Base-by-base conservation (phyloP, 2,888 invertebrate genomes). In the Platynereis dumerilii region DNA sequence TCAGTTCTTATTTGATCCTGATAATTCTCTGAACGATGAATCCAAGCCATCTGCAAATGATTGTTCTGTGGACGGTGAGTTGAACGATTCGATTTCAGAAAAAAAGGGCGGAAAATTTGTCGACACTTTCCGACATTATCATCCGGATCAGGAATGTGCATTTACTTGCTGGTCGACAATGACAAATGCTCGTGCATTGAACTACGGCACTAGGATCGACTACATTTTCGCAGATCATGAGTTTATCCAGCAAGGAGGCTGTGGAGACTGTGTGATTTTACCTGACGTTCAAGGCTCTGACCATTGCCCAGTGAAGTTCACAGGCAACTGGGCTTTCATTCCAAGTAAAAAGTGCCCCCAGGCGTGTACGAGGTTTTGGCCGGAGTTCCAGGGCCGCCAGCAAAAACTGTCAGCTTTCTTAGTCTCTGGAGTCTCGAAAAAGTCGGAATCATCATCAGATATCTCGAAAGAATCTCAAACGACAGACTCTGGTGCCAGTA, bases 201-300 rank as follows among this genome's bases (percentile, higher is more conserved):
- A 87, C 75, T 87, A 83, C 72, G 87, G 87, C 3, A 80, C 84
- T 7, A 75, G 87, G 39, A 82, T 87, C 34, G 87, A 87, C 75
- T 87, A 87, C 71, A 84, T 87, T 28, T 71, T 87, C 27, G 75
- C 78, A 3, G 82, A 85, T 69, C 65, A 66, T 26, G 55, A 24
- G 26, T 55, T 26, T 20, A 64, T 57, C 2, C 7, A 34, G 5
- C 34, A 34, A 34, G 34, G 34, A 20, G 52, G n/a, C 52, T n/a
- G n/a, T n/a, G 24, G 3, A 34, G 77, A 78, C 58, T 83, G 83
- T 64, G 65, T 63, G 26, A 75, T 81, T 22, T 69, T 79, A 73
- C 69, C 75, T 3, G 79, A 81, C 3, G 72, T 81, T 10, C 74
- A 79, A 61, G 87, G 87, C 0, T 87, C 86, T 39, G 87, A 87